Percentiles rank a stretch among this genome's conserved stretches.
Evolutionary conservation across 2,888 invertebrate species (phyloP).

Genomic region (Cheilosia soror): DNA sequence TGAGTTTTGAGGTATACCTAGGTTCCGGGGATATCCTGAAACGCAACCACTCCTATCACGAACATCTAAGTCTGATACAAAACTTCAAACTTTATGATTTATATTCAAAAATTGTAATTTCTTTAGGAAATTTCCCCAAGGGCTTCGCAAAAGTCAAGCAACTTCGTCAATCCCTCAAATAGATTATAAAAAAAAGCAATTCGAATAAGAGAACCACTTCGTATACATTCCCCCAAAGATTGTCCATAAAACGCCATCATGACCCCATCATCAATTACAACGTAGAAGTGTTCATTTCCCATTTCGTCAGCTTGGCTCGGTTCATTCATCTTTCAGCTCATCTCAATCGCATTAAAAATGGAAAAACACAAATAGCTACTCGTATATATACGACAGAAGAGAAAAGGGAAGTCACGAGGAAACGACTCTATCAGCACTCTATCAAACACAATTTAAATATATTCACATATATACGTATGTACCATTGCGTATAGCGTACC

Average conservation of each 20-base stretch:
- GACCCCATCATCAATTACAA: conserved; percentile 54
- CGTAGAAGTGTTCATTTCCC: conserved; percentile 57
- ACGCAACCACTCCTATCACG: too few species aligned
- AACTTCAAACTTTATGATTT: background rate
- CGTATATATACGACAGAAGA: background rate
- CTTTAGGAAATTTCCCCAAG: background rate
- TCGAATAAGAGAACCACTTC: conserved; percentile 33
- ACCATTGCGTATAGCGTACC: background rate
- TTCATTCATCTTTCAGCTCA: conserved; percentile 68
- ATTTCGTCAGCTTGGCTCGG: conserved; percentile 48
- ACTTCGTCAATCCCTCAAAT: background rate
- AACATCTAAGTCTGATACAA: background rate
- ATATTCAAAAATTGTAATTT: background rate
- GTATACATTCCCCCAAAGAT: conserved; percentile 15
- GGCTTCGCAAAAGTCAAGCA: background rate
- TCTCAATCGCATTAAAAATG: conserved; percentile 68
- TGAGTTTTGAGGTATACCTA: too few species aligned
- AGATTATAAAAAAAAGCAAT: conserved; percentile 12
- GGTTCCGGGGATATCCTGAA: too few species aligned
- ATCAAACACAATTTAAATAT: conserved; percentile 72
- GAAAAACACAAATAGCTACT: conserved; percentile 14
- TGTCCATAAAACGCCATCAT: conserved; percentile 41
- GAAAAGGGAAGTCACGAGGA: conserved; percentile 39
- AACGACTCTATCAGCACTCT: conserved; percentile 70
- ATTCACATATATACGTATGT: background rate